Conservation (phyloP, 2,113 vertebrate species). For the Pterocles orientalis region DNA sequence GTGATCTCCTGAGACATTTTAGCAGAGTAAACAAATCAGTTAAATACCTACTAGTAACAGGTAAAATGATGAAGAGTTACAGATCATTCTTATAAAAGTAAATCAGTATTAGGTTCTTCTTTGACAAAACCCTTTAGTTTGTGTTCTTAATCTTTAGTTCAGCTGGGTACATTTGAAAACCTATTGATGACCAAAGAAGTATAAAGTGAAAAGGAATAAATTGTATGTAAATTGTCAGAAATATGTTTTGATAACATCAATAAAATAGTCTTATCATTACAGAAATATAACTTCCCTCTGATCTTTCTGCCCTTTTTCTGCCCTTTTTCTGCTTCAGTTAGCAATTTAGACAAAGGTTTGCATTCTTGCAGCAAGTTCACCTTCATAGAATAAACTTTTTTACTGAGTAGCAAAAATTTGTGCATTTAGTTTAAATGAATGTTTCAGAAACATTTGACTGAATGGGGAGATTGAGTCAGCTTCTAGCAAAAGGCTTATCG, state of each 20-base stretch:
- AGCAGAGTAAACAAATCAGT: background rate
- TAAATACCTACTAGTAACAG: background rate
- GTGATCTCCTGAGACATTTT: background rate
- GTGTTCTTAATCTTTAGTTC: background rate
- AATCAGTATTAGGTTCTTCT: background rate
- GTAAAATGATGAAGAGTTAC: background rate
- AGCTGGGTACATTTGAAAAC: background rate
- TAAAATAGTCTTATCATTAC: background rate
- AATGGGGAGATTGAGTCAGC: constrained; percentile 19
- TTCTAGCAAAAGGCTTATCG: constrained; percentile 36
- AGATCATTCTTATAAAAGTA: background rate
- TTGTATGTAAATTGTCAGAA: background rate
- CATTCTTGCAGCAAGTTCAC: background rate
- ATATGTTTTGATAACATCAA: background rate
- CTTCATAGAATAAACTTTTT: background rate
- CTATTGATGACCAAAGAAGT: background rate
- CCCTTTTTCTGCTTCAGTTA: background rate
- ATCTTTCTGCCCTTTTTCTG: background rate
- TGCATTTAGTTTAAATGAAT: background rate
- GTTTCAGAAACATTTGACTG: constrained; percentile 30
- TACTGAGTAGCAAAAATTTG: background rate
- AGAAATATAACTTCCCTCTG: background rate
- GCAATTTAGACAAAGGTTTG: constrained; percentile 8
- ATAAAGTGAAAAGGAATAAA: background rate
- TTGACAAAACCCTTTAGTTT: background rate